These are phyloP conservation scores for Solenodon paradoxus DNA, from an alignment of 2,113 vertebrate genomes.

Conservation along the genomic window DNA sequence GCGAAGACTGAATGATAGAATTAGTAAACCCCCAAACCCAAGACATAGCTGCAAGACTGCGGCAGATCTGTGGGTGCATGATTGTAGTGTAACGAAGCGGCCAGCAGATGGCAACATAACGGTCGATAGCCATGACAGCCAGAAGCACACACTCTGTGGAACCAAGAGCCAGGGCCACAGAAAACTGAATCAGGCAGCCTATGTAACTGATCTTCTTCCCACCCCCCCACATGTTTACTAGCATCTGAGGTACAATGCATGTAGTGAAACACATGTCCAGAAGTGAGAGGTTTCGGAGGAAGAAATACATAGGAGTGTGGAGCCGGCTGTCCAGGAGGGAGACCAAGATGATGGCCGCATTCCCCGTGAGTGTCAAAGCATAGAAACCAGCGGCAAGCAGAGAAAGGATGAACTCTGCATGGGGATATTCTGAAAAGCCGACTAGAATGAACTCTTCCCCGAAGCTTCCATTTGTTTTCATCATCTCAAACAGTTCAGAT, in stretches of 20 bases:
- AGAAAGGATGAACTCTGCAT: neutral
- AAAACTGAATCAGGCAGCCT: neutral
- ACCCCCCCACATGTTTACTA: neutral
- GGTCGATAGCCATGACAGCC: neutral
- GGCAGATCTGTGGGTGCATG: neutral
- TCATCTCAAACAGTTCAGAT: neutral
- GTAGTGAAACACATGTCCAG: neutral
- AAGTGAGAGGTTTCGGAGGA: no score
- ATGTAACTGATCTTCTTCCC: neutral
- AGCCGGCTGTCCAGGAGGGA: neutral
- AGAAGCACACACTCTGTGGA: neutral
- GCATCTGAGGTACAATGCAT: neutral
- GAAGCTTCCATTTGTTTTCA: neutral
- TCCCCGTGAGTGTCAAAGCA: neutral
- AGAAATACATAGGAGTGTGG: conserved; percentile 7
- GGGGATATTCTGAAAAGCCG: neutral
- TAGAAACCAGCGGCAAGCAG: no score
- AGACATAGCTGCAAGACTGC: neutral
- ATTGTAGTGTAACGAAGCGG: neutral
- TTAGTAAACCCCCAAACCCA: neutral
- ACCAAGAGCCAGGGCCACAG: neutral
- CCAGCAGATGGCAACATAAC: neutral
- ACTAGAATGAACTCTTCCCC: neutral
- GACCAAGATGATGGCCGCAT: neutral
- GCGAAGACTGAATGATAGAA: neutral